Conservation (phyloP, 1,140 invertebrate genomes). For the Tetragonula clypearis region DNA sequence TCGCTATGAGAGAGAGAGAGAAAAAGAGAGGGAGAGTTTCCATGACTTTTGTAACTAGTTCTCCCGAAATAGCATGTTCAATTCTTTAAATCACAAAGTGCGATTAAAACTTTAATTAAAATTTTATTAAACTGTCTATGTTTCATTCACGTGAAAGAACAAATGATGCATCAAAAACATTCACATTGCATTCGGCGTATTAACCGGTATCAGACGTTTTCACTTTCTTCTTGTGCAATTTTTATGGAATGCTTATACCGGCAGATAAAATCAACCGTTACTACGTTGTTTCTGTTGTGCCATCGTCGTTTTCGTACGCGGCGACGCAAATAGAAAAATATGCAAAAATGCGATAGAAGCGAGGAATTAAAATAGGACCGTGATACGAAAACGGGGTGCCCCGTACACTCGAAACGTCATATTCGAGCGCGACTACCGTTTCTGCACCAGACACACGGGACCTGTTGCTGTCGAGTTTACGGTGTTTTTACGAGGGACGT, state of each 20-base stretch:
- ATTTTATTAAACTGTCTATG: neutral
- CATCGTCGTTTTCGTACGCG: neutral
- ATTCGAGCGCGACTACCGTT: constrained; percentile 59
- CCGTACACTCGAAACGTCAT: constrained; percentile 64
- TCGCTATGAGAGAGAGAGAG: neutral
- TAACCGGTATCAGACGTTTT: neutral
- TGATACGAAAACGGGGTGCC: constrained; percentile 27
- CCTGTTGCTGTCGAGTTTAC: constrained; percentile 83
- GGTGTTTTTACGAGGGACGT: constrained; percentile 82
- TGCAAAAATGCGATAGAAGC: neutral
- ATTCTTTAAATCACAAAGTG: neutral
- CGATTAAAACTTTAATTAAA: neutral
- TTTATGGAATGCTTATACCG: neutral
- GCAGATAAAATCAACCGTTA: neutral
- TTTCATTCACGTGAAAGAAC: neutral
- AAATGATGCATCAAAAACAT: neutral
- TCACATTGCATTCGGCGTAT: neutral
- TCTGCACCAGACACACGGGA: constrained; percentile 76
- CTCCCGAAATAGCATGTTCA: neutral
- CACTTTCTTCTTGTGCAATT: neutral
- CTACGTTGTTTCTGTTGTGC: neutral
- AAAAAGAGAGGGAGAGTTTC: neutral
- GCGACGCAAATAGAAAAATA: neutral
- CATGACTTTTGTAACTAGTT: neutral
- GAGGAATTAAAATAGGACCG: constrained; percentile 19